Evolutionary conservation across 2,797 vertebrate species (phyloP), one percentile per base, ranked within the genome.

Genomic region (Acanthis flammea): DNA sequence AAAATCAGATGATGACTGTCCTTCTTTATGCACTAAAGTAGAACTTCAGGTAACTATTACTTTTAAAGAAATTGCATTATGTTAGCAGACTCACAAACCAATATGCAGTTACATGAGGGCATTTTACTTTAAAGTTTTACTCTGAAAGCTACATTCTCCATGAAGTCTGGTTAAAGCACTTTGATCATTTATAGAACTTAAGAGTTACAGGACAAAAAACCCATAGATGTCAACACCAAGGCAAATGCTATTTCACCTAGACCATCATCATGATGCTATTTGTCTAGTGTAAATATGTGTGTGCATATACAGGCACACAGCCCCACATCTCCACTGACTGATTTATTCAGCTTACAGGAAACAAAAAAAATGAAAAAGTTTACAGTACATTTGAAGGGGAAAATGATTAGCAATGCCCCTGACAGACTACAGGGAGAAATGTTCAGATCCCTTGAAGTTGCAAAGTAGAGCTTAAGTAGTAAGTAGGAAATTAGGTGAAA

Each of bases 91-190:
- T 70, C 51, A 47, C 25, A 5, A 74, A 84, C 14, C 13, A 82
- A 65, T 13, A 74, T 0, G 1, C 28, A 48, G 19, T 31, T 80
- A 63, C 8, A 37, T 0, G 0, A 80, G 4, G n/a, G 17, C 21
- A 71, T 55, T 90, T 73, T 17, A 31, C n/a, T 80, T 39, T 2
- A 30, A 76, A 76, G 30, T 45, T 76, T 80, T 57, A 67, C 12
- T 71, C 37, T 37, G 27, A 83, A 86, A 58, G 28, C n/a, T 54
- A 58, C 12, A 22, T 33, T 47, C 8, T 58, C 35, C 21, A 54
- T 10, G 11, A 82, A 24, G 8, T 44, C 51, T 66, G 17, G n/a
- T 41, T 54, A 78, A 81, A 77, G 22, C 28, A 54, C 9, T 82
- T 84, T 7, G 6, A 73, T 33, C 21, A 61, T n/a, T 57, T 58